Conservation (phyloP, 2,113 vertebrate species). For the Xyrauchen texanus region DNA sequence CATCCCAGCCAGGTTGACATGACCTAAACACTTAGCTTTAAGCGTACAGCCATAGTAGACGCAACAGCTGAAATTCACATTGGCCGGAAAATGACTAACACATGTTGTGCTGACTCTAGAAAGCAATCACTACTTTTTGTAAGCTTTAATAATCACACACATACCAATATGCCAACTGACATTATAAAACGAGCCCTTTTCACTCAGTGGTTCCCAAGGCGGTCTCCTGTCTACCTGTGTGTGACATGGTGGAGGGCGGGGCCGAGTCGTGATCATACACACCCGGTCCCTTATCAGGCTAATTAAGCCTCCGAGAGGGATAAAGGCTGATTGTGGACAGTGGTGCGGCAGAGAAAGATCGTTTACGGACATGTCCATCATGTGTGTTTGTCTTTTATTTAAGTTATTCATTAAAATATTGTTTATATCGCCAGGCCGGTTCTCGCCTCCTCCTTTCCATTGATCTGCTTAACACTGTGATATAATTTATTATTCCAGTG, state of each 20-base stretch:
- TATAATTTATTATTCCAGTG: conserved; percentile 66
- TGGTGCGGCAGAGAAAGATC: too few species aligned
- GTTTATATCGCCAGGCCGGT: too few species aligned
- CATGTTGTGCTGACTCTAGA: background rate
- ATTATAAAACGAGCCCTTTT: background rate
- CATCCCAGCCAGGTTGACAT: conserved; percentile 22
- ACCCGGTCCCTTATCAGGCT: too few species aligned
- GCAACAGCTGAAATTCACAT: conserved; percentile 23
- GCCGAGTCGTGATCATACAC: too few species aligned
- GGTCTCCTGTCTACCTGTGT: conserved; percentile 58
- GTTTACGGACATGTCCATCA: too few species aligned
- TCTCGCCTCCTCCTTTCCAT: too few species aligned
- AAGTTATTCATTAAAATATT: too few species aligned
- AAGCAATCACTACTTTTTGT: background rate
- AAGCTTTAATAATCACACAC: conserved; percentile 8
- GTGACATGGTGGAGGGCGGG: too few species aligned
- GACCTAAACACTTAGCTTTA: conserved; percentile 8
- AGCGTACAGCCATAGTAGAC: background rate
- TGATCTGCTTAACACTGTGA: too few species aligned
- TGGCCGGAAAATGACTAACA: conserved; percentile 9
- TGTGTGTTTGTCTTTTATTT: too few species aligned
- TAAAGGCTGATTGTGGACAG: too few species aligned
- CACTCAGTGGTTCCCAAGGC: conserved; percentile 53
- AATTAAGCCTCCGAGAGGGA: too few species aligned
- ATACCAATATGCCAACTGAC: conserved; percentile 2